A percentile compares a stretch with the other conserved stretches of the same genome.
Evolutionary conservation across 2,888 invertebrate genomes (phyloP).

Genomic region (Parasteatoda lunata): DNA sequence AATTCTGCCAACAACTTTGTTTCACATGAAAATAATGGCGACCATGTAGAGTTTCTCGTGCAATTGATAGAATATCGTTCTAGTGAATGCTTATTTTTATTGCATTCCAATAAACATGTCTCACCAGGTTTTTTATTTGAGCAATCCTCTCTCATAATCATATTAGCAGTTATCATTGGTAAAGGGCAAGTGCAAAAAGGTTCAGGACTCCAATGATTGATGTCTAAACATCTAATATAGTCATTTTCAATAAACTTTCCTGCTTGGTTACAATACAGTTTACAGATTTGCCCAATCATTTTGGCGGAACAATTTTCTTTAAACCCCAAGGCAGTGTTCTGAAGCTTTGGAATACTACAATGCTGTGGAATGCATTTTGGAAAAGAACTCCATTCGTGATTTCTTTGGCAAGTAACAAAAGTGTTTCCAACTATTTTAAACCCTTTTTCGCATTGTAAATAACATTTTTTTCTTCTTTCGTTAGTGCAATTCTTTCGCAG

Average conservation of each 20-base stretch:
- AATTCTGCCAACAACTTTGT: too few relatives aligned
- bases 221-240: constrained; percentile 2
- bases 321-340: neutral
- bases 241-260: neutral
- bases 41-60: too few relatives aligned
- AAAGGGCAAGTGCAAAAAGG: constrained; percentile 27
- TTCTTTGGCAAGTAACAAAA: neutral
- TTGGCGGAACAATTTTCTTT: constrained; percentile 6
- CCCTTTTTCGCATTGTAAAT: neutral
- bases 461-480: neutral
- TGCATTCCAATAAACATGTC: constrained; percentile 6
- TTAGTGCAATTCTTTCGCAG: neutral
- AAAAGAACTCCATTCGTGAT: neutral
- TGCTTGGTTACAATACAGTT: neutral
- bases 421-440: neutral
- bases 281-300: neutral
- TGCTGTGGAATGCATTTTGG: neutral
- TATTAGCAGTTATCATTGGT: neutral
- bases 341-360: neutral
- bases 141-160: constrained; percentile 6
- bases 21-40: too few relatives aligned
- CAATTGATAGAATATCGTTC: neutral
- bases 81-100: neutral
- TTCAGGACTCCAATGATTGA: neutral
- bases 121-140: neutral